Evolutionary conservation across 1,140 invertebrate species (phyloP), one percentile per base, ranked within the genome.

Genomic region (Drosophila triauraria): DNA sequence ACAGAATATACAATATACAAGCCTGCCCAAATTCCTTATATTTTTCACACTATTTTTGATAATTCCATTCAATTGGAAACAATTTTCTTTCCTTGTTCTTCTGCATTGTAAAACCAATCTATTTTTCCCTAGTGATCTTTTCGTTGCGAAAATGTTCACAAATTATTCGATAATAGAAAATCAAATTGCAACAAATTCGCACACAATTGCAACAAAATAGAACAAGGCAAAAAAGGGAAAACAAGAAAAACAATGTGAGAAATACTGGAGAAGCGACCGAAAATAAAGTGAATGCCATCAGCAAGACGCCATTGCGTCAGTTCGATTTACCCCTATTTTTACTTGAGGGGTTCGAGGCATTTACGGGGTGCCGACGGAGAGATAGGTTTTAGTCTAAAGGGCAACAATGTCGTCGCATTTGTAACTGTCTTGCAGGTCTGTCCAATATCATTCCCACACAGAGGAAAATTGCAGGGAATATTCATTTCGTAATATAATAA

Each of bases 401-500:
- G 84, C 81, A 88, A 88, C 84, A 88, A 90, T 88, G 84, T 88
- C 79, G 84, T 84, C 84, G 85, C 84, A 88, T 88, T 88, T 84
- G 84, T 88, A 90, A 84, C 85, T 84, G 84, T 88, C 84, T 88
- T 88, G 84, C 84, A 83, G 85, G 72, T 64, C 60, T 47, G 62
- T 40, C 51, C n/a, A 56, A 54, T 30, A 60, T 70, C 57, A 71
- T 38, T 48, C 13, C 30, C 17, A 5, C 50, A 75, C 35, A 23
- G 35, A 23, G n/a, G 35, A 15, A 60, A 60, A 60, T 40, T 4
- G 12, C 12, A 38, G 35, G 9, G 32, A 32, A 32, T 32, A 10
- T 9, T 32, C n/a, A n/a, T n/a, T n/a, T n/a, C n/a, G n/a, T n/a
- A n/a, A n/a, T n/a, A n/a, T n/a, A n/a, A n/a, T n/a, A n/a, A n/a